Base-by-base conservation (phyloP, 2,113 vertebrate species). In the Daphoenositta chrysoptera region DNA sequence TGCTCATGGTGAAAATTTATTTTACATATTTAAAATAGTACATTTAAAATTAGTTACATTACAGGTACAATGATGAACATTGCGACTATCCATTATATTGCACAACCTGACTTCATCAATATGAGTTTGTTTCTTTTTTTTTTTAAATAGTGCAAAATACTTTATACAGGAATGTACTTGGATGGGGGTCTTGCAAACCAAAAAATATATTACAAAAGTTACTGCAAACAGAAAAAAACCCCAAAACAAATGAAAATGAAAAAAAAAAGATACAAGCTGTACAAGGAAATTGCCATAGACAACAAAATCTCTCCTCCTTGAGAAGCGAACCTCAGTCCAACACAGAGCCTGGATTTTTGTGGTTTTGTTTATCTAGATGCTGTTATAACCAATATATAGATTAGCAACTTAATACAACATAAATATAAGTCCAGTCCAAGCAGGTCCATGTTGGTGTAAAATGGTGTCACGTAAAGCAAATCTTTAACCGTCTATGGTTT, bases 1-100 rank as follows among this genome's bases (percentile, higher is more conserved):
- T 99, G 99, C 98, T 99, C 98, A 97, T 98, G 98, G 98, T 98
- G 98, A 99, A 98, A 98, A 98, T 99, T 99, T 99, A 99, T 99
- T 99, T 99, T 99, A 99, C 99, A 99, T 99, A 98, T 99, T 99
- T 99, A 99, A 99, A 99, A 99, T 99, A 98, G 98, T 98, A 99
- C 99, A 99, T 98, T 99, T 99, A 98, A 98, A 99, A 99, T 99
- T 98, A 98, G 98, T 98, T 98, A 99, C 98, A 99, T 99, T 98
- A 99, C 98, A 99, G 98, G 98, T 98, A 99, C 99, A 99, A 99
- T 98, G 98, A 98, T 98, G 98, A 98, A 98, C 98, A 98, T 98
- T 98, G 99, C 97, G 98, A 98, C 98, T 98, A 97, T 97, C 96
- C 97, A 98, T 98, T 97, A 97, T 99, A 99, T 99, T 99, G 99